A percentile compares a stretch with the other conserved stretches of the same genome.
Evolutionary conservation across 2,888 invertebrate species (phyloP).

Genomic region (Monochamus alternatus): DNA sequence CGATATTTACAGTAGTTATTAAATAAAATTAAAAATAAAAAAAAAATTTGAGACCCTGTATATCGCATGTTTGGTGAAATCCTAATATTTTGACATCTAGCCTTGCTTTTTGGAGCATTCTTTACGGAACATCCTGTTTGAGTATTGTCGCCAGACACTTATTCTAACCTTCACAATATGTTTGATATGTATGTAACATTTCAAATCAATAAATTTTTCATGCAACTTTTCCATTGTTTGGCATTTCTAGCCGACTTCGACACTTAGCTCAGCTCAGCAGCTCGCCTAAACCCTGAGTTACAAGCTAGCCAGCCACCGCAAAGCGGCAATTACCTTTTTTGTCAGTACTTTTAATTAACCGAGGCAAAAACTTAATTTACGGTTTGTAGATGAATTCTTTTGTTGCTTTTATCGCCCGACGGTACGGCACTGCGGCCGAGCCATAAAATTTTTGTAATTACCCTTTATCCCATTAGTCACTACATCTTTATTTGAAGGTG

Average conservation of each 20-base stretch:
- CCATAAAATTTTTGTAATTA: conserved; percentile 32
- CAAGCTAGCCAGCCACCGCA: conserved; percentile 52
- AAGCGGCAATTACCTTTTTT: conserved; percentile 54
- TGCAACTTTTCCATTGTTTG: too few species aligned
- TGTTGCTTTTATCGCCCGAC: conserved; percentile 18
- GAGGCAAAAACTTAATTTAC: conserved; percentile 53
- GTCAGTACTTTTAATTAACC: conserved; percentile 55
- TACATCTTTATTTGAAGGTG: conserved; percentile 43
- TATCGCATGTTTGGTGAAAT: too few species aligned
- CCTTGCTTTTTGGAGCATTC: too few species aligned
- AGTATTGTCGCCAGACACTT: too few species aligned
- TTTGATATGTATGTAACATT: too few species aligned
- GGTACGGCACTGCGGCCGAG: conserved; percentile 9
- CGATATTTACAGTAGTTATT: too few species aligned
- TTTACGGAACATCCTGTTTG: too few species aligned
- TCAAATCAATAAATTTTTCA: too few species aligned
- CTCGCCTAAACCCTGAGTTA: conserved; percentile 56
- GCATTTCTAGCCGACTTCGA: background rate
- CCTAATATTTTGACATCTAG: too few species aligned
- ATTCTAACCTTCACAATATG: too few species aligned
- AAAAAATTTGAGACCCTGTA: too few species aligned
- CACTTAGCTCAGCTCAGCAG: background rate
- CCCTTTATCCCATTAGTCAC: conserved; percentile 31
- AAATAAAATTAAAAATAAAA: too few species aligned
- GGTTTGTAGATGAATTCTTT: conserved; percentile 39